Conservation (phyloP, 2,113 vertebrate species). For the Epinephelus fuscoguttatus region DNA sequence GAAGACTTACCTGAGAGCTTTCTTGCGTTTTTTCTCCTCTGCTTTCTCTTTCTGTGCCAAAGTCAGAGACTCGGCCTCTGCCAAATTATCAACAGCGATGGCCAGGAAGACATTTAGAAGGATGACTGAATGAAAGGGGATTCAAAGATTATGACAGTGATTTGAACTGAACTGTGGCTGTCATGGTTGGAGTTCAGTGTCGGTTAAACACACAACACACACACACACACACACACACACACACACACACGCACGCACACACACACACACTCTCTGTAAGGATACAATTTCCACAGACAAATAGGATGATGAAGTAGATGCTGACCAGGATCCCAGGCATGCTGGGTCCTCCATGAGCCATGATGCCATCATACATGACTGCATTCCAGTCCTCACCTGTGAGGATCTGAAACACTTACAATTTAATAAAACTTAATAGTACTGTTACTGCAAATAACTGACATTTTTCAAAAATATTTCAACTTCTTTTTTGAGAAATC, state of each 20-base stretch:
- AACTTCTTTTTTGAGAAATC: not conserved
- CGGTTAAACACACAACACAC: not conserved
- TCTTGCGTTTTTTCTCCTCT: conserved; percentile 90
- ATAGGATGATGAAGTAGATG: conserved; percentile 95
- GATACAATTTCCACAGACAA: conserved; percentile 96
- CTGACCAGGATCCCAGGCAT: conserved; percentile 92
- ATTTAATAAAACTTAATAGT: not conserved
- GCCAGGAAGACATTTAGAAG: conserved; percentile 95
- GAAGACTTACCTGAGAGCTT: conserved; percentile 86
- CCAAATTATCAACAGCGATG: conserved; percentile 94
- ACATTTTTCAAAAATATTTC: not conserved
- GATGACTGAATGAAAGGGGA: conserved; percentile 83
- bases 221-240: not conserved
- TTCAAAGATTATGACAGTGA: conserved; percentile 77
- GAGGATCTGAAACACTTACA: conserved; percentile 84
- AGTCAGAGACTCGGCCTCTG: conserved; percentile 93
- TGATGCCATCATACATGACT: conserved; percentile 94
- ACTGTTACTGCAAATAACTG: not conserved
- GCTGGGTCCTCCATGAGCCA: conserved; percentile 90
- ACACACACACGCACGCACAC: not conserved
- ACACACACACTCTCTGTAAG: conserved; percentile 37
- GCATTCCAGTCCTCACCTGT: conserved; percentile 95
- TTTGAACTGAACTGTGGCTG: not conserved
- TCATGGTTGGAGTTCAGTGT: not conserved
- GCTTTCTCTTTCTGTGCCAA: conserved; percentile 94